Percentiles rank a stretch among this genome's conserved stretches.
phyloP scores from a whole-genome alignment of 2,888 invertebrate species.

The Drosophila nigricruria region DNA sequence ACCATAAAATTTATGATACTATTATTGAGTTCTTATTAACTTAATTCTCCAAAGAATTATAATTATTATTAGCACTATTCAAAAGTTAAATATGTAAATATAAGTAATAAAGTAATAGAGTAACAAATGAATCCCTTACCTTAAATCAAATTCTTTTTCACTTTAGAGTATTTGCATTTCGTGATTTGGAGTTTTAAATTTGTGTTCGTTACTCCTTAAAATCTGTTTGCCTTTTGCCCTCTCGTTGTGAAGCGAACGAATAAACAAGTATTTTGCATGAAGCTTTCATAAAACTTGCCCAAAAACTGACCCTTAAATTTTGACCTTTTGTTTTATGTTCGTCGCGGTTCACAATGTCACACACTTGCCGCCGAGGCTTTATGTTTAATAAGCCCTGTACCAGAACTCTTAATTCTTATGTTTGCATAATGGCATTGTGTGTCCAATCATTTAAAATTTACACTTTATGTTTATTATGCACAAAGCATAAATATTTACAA shows the following conservation, averaged over 20 bases:
- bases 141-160: background rate
- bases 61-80: too few relatives aligned
- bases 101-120: too few relatives aligned
- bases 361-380: slow-evolving; percentile 50
- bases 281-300: slow-evolving; percentile 59
- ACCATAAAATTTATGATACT: background rate
- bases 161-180: slow-evolving; percentile 38
- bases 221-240: slow-evolving; percentile 27
- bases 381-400: slow-evolving; percentile 18
- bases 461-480: slow-evolving; percentile 28
- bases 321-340: slow-evolving; percentile 29
- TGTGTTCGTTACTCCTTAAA: too few relatives aligned
- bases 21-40: background rate
- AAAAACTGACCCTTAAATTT: slow-evolving; percentile 41
- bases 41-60: too few relatives aligned
- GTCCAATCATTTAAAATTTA: slow-evolving; percentile 35
- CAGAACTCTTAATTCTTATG: background rate
- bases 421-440: background rate
- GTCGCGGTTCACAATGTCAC: slow-evolving; percentile 24
- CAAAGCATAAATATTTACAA: slow-evolving; percentile 5
- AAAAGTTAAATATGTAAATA: background rate
- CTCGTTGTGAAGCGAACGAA: slow-evolving; percentile 49
- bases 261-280: slow-evolving; percentile 58
- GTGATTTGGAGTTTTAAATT: background rate
- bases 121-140: too few relatives aligned